Evolutionary conservation across 2,113 vertebrate genomes (phyloP), one percentile per base, ranked within the genome.

Genomic region (Strix aluco): DNA sequence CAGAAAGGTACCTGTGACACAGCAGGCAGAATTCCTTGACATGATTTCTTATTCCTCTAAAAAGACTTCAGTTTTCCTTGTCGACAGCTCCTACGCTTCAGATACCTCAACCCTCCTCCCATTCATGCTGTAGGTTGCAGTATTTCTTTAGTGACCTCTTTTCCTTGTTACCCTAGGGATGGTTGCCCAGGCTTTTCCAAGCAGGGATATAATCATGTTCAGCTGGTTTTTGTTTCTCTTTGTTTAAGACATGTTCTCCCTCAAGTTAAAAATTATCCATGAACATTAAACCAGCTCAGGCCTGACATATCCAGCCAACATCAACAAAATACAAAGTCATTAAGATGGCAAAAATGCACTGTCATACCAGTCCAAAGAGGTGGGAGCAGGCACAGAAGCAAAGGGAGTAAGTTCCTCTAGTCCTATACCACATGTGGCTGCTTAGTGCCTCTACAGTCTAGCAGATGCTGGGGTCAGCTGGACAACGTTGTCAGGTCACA

Each of bases 161-260:
- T 97, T 81, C 42, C 91, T 88, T 67, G 63, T 96, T 92, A 92
- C 75, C 80, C 92, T 91, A 94, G 91, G 94, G 86, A 94, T 94
- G 83, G 86, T 91, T 97, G 51, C 88, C 94, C 88, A 84, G 92
- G 92, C 54, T 90, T 88, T 96, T 90, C 80, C 58, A 71, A 94
- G 88, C 91, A 95, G 72, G 72, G 47, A 38, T 86, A 88, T 95
- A 97, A 97, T 94, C 51, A 92, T 36, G 75, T 96, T 95, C 83
- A 95, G 69, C 63, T 93, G 74, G 3, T 40, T 78, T 78, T 84
- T 79, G 32, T 54, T 87, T 84, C 81, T 55, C 88, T 93, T 93
- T 92, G 81, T 92, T 93, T 82, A 69, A 94, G 70, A 82, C 61
- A 32, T 69, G 52, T 86, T 70, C 17, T 94, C 57, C 13, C 36